These are phyloP conservation scores for Emydura subglobosa DNA, from an alignment of 2,113 vertebrate genomes.

Conservation along the genomic window DNA sequence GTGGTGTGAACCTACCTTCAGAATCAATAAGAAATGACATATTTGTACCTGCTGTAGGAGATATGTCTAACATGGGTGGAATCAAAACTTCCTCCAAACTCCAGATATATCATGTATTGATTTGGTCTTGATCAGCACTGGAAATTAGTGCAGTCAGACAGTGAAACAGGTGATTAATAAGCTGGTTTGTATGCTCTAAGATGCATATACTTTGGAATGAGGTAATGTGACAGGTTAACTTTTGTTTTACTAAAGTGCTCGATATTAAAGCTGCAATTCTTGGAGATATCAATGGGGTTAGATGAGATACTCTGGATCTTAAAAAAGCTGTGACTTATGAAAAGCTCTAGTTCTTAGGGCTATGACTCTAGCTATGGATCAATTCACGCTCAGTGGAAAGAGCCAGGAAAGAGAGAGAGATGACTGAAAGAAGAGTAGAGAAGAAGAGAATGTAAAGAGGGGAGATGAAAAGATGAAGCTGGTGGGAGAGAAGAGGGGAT, in stretches of 20 bases:
- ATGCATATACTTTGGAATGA: neutral
- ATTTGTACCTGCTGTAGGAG: neutral
- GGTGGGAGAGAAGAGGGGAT: neutral
- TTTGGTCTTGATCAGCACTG: neutral
- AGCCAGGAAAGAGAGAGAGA: neutral
- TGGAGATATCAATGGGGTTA: neutral
- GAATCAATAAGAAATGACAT: neutral
- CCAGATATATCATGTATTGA: neutral
- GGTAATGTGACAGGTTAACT: neutral
- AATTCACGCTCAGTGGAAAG: neutral
- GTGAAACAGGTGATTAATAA: neutral
- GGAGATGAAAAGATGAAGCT: neutral
- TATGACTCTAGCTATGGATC: neutral
- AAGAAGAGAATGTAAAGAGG: neutral
- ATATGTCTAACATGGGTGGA: neutral
- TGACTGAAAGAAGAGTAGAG: neutral
- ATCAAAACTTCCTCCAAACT: neutral
- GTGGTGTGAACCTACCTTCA: neutral
- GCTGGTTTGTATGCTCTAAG: neutral
- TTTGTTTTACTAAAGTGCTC: neutral
- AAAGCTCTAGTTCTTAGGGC: neutral
- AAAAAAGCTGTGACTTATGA: neutral
- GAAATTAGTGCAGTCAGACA: neutral
- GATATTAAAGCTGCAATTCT: neutral
- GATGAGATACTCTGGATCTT: neutral